phyloP scores from a whole-genome alignment of 2,888 invertebrate species.

The Erebia aethiops region DNA sequence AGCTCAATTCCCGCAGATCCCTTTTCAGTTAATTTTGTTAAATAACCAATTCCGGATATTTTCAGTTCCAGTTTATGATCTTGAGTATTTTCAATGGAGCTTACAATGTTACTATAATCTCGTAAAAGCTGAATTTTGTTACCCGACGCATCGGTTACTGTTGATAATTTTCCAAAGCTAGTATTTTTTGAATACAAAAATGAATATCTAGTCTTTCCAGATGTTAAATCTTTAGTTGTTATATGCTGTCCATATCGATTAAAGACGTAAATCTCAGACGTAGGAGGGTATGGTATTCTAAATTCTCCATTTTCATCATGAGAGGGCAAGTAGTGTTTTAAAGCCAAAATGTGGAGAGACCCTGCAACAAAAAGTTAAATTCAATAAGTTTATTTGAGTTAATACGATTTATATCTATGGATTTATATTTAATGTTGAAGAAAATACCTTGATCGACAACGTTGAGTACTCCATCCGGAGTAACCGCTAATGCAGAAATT shows the following conservation, averaged over 20 bases:
- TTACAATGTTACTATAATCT: constrained; percentile 96
- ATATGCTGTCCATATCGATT: constrained; percentile 98
- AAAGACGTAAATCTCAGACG: constrained; percentile 96
- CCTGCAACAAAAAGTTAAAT: constrained; percentile 67
- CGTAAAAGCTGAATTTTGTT: constrained; percentile 95
- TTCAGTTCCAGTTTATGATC: constrained; percentile 96
- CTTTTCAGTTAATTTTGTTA: constrained; percentile 94
- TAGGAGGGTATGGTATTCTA: constrained; percentile 95
- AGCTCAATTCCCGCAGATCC: constrained; percentile 94
- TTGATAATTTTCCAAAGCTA: constrained; percentile 95
- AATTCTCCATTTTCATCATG: constrained; percentile 96
- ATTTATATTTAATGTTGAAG: background rate
- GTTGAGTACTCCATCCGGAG: constrained; percentile 97
- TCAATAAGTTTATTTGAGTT: background rate
- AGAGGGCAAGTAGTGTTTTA: constrained; percentile 93
- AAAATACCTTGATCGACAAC: constrained; percentile 94
- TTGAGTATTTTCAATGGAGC: constrained; percentile 96
- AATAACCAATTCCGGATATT: constrained; percentile 95
- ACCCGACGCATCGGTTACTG: constrained; percentile 96
- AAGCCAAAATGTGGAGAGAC: constrained; percentile 91
- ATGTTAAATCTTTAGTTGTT: constrained; percentile 95
- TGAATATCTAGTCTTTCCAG: constrained; percentile 96
- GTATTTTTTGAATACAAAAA: constrained; percentile 98
- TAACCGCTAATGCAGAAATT: constrained; percentile 95
- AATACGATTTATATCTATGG: background rate